Conservation (phyloP, 2,113 vertebrate species). For the Apteryx owenii region DNA sequence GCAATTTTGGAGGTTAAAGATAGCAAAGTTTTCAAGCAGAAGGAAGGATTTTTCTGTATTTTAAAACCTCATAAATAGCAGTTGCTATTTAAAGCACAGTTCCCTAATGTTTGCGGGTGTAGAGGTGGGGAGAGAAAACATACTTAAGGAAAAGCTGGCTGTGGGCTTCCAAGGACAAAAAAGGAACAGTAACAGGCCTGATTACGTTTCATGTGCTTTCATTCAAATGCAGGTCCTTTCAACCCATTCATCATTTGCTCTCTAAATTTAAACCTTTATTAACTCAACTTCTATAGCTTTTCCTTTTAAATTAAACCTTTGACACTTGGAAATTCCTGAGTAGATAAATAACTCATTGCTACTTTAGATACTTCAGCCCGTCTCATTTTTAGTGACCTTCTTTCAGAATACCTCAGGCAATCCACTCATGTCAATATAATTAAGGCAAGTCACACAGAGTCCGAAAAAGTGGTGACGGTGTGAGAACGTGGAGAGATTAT, state of each 20-base stretch:
- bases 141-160: not conserved
- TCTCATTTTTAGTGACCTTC: not conserved
- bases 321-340: not conserved
- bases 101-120: not conserved
- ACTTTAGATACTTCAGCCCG: not conserved
- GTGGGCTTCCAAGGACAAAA: accelerated
- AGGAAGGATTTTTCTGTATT: not conserved
- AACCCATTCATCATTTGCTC: not conserved
- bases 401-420: not conserved
- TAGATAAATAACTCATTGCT: not conserved
- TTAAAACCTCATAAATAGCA: accelerated
- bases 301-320: not conserved
- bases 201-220: not conserved
- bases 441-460: not conserved
- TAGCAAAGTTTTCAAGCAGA: accelerated
- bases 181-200: not conserved
- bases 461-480: not conserved
- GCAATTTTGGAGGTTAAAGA: not conserved
- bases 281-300: not conserved
- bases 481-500: not conserved
- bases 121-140: not conserved
- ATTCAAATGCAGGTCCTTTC: not conserved
- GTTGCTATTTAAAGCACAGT: not conserved
- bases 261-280: not conserved
- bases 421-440: not conserved